These are phyloP conservation scores for Aleiodes testaceus DNA, from an alignment of 2,888 invertebrate species.

Conservation along the genomic window DNA sequence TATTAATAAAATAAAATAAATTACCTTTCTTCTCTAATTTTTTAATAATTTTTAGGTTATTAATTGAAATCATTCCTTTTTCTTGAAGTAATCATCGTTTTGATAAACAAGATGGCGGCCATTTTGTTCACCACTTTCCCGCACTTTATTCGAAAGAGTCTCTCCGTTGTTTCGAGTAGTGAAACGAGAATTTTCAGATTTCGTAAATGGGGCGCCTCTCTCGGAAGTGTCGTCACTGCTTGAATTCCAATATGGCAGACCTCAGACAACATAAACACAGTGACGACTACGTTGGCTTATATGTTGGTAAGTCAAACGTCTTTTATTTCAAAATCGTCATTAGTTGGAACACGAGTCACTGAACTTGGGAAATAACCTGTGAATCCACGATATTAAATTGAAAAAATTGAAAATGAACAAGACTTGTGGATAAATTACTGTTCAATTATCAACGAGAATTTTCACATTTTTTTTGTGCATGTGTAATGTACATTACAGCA, in stretches of 20 bases:
- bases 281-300: conserved; percentile 67
- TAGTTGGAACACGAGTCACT: background rate
- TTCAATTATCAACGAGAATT: conserved; percentile 1
- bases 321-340: conserved; percentile 30
- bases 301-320: conserved; percentile 68
- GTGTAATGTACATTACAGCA: conserved; percentile 39
- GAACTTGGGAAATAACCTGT: background rate
- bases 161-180: conserved; percentile 17
- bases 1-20: too few species aligned
- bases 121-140: background rate
- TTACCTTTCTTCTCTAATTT: too few species aligned
- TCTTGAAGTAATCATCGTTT: too few species aligned
- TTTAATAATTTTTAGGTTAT: too few species aligned
- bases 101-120: too few species aligned
- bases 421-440: background rate
- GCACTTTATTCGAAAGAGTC: conserved; percentile 31
- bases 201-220: conserved; percentile 50
- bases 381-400: background rate
- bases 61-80: too few species aligned
- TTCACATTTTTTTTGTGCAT: conserved; percentile 1
- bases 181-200: background rate
- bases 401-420: background rate
- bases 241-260: conserved; percentile 73
- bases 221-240: conserved; percentile 64
- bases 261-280: conserved; percentile 75